Base-by-base conservation (phyloP, 1,140 invertebrate species). In the Metaphire vulgaris region DNA sequence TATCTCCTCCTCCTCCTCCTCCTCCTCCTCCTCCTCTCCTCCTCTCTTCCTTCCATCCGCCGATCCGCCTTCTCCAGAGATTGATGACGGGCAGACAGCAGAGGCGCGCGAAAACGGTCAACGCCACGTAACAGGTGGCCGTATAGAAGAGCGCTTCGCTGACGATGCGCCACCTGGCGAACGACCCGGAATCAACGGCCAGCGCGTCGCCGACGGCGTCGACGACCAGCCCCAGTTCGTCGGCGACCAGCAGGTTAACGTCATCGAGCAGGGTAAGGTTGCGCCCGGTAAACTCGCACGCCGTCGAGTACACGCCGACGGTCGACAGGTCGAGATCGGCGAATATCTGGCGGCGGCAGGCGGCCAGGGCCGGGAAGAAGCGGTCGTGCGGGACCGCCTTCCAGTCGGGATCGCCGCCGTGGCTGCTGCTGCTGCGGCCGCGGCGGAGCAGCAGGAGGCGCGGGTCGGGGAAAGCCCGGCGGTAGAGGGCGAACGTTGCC, bases 281-380 rank as follows among this genome's bases (percentile, higher is more conserved):
- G 6, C 41, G 41, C 6, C 41, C 41, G 21, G 41, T 56, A 21
- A 56, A 56, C 41, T 56, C 41, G 21, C 41, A 56, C 6, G 30
- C 69, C 30, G 30, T 71, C 69, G 33, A 71, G 30, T 74, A 74
- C 14, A 74, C 34, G 1, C 73, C 67, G 21, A 75, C 68, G 28
- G 32, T 32, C 66, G 64, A 31, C 28, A 76, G 74, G 33, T 75
- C 74, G 33, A 78, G 32, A 31, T 78, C 77, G 1, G 77, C 31
- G 32, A 75, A 64, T 32, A 78, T 74, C 68, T 78, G 73, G 21
- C 73, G 33, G 15, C 77, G 67, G 34, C 77, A 78, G 0, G 41
- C 31, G 73, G n/a, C 15, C 33, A 78, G 74, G 29, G 56, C 66
- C 26, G 77, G 77, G 32, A 78, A 78, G 73, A 78, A 78, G 6